Evolutionary conservation across 2,113 vertebrate genomes (phyloP).

Genomic region (Zeus faber): DNA sequence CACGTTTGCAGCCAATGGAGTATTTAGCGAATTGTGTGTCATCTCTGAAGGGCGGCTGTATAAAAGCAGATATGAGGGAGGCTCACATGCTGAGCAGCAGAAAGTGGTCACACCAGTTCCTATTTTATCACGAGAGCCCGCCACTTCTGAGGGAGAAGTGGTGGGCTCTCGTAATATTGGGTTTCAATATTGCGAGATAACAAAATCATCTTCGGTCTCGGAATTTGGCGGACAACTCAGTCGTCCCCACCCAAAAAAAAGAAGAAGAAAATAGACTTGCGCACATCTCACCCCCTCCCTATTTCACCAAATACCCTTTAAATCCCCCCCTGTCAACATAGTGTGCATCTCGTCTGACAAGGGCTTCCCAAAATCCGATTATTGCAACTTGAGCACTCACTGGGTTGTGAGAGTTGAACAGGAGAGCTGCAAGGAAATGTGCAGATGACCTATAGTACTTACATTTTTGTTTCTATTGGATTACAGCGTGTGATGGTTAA

Average conservation of each 20-base stretch:
- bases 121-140: too few species aligned
- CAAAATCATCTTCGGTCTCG: constrained; percentile 33
- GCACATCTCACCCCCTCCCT: constrained; percentile 25
- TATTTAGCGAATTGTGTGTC: constrained; percentile 55
- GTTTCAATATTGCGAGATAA: constrained; percentile 23
- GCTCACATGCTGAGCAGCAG: constrained; percentile 27
- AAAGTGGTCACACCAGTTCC: too few species aligned
- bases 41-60: constrained; percentile 40
- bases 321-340: constrained; percentile 26
- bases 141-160: too few species aligned
- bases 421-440: constrained; percentile 12
- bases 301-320: constrained; percentile 20
- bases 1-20: constrained; percentile 59
- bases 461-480: background rate
- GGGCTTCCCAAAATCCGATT: constrained; percentile 55
- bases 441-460: background rate
- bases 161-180: too few species aligned
- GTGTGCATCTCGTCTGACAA: constrained; percentile 51
- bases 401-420: constrained; percentile 35
- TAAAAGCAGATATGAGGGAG: constrained; percentile 30
- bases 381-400: constrained; percentile 38
- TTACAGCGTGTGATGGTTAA: background rate
- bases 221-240: too few species aligned
- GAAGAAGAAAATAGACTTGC: constrained; percentile 23
- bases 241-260: constrained; percentile 7